Percentiles rank a stretch among this genome's conserved stretches.
These are phyloP conservation scores for Pseudomyrmex concolor DNA, from an alignment of 1,140 invertebrate genomes.

Conservation along the genomic window DNA sequence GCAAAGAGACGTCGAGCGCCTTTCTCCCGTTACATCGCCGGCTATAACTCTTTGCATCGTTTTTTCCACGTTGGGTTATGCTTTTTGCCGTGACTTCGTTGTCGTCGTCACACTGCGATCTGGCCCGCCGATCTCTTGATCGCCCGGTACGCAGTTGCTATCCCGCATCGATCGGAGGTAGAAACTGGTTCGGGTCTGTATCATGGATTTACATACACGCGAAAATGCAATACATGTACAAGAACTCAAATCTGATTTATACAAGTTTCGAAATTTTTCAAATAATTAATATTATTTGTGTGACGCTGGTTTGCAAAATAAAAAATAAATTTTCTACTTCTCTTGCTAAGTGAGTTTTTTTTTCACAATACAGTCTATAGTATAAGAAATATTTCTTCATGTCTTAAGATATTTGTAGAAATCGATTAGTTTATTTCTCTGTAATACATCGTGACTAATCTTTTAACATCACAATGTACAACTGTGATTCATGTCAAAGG, in stretches of 20 bases:
- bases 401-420: neutral
- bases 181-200: constrained; percentile 51
- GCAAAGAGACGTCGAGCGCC: constrained; percentile 59
- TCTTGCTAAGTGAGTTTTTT: no score
- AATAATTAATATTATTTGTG: constrained; percentile 41
- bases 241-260: constrained; percentile 19
- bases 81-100: constrained; percentile 60
- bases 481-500: constrained; percentile 24
- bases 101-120: constrained; percentile 51
- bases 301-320: constrained; percentile 10
- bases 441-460: neutral
- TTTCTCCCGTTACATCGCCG: constrained; percentile 64
- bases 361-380: no score
- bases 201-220: constrained; percentile 37
- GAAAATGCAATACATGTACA: constrained; percentile 9
- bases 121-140: constrained; percentile 44
- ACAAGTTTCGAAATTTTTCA: constrained; percentile 37
- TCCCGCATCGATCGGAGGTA: constrained; percentile 46
- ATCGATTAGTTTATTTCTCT: neutral
- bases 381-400: no score
- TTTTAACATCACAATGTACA: neutral
- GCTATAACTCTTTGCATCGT: constrained; percentile 68
- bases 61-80: constrained; percentile 69
- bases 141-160: constrained; percentile 18
- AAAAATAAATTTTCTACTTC: neutral